These are phyloP conservation scores for Synanthedon tipuliformis DNA, from an alignment of 2,888 invertebrate genomes.

Conservation along the genomic window DNA sequence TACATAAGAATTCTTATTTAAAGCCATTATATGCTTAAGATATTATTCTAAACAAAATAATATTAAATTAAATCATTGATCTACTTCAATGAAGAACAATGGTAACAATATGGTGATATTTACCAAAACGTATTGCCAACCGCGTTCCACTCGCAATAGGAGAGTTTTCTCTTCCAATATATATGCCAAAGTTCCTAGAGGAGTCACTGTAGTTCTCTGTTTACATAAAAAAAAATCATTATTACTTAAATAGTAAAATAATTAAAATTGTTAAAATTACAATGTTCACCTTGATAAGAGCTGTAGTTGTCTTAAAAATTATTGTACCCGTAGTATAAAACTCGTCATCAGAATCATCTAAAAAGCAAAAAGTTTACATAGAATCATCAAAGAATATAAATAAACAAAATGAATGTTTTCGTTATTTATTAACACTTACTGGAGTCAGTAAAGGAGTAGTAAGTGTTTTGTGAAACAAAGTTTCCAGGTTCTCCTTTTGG, in stretches of 20 bases:
- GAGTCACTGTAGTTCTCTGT: slow-evolving; percentile 38
- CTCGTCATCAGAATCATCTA: slow-evolving; percentile 22
- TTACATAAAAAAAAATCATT: slow-evolving; percentile 1
- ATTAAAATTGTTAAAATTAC: too few species aligned
- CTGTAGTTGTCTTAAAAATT: slow-evolving; percentile 33
- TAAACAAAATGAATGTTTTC: neutral
- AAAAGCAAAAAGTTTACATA: slow-evolving; percentile 4
- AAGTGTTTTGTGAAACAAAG: slow-evolving; percentile 14
- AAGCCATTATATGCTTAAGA: too few species aligned
- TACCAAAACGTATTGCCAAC: slow-evolving; percentile 50
- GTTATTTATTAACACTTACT: slow-evolving; percentile 3
- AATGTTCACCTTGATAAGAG: slow-evolving; percentile 32
- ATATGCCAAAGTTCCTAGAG: slow-evolving; percentile 48
- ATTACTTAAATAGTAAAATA: neutral
- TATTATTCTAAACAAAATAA: too few species aligned
- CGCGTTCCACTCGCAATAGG: slow-evolving; percentile 38
- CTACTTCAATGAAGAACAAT: neutral
- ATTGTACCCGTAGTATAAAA: slow-evolving; percentile 33
- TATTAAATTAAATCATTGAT: neutral
- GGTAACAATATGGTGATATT: neutral
- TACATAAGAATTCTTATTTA: too few species aligned
- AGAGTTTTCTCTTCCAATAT: slow-evolving; percentile 44
- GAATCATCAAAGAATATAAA: neutral
- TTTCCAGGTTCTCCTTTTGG: slow-evolving; percentile 43
- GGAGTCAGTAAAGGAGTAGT: slow-evolving; percentile 7